Percentiles rank a stretch among this genome's conserved stretches.
Evolutionary conservation across 2,113 vertebrate species (phyloP).

Genomic region (Crotalus viridis): DNA sequence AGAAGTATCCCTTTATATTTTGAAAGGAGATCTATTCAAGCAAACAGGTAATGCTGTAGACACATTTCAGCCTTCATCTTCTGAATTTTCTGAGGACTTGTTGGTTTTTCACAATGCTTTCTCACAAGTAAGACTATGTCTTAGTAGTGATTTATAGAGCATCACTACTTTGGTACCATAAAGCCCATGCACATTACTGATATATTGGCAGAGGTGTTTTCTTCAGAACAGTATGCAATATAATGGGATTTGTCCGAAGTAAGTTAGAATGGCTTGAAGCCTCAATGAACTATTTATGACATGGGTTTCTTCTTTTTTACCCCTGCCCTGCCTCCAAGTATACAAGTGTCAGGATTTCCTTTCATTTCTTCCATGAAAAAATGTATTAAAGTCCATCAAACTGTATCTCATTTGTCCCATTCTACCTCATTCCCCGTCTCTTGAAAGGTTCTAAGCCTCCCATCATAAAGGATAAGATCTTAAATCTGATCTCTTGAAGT

Average conservation of each 20-base stretch:
- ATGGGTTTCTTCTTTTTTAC: background rate
- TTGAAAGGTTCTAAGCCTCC: background rate
- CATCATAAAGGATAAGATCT: background rate
- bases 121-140: background rate
- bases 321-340: background rate
- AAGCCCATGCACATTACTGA: background rate
- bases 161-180: background rate
- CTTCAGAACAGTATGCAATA: background rate
- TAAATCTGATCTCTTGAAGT: background rate
- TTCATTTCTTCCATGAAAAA: background rate
- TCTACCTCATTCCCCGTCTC: background rate
- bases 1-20: background rate
- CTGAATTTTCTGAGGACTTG: background rate
- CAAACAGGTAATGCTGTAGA: background rate
- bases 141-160: background rate
- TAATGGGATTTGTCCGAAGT: background rate
- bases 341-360: background rate
- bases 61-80: background rate
- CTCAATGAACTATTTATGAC: background rate
- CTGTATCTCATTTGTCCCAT: background rate
- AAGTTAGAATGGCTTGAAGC: background rate
- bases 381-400: background rate
- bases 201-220: background rate
- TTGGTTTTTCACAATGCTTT: background rate
- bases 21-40: background rate